These are phyloP conservation scores for Marronus borbonicus DNA, from an alignment of 2,888 invertebrate species.

Conservation along the genomic window DNA sequence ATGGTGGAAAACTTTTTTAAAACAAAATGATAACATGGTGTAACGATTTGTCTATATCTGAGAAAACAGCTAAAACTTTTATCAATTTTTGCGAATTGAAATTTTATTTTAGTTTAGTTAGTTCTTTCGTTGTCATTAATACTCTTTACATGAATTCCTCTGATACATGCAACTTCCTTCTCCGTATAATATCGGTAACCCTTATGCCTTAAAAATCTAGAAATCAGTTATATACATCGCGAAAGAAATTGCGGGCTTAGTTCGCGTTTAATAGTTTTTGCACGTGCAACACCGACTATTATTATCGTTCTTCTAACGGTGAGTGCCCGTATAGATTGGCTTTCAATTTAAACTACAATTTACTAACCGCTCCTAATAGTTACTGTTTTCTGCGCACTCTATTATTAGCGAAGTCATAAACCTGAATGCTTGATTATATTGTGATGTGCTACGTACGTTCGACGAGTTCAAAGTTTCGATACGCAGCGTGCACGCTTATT, in stretches of 20 bases:
- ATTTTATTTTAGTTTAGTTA: no score
- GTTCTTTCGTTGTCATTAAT: no score
- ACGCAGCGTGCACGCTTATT: neutral
- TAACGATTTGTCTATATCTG: no score
- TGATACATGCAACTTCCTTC: no score
- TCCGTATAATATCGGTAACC: no score
- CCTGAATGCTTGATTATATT: constrained; percentile 39
- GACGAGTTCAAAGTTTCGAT: constrained; percentile 3
- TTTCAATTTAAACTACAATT: constrained; percentile 45
- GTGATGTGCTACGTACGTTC: neutral
- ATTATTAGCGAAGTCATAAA: constrained; percentile 45
- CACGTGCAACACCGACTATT: constrained; percentile 33
- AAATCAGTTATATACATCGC: no score
- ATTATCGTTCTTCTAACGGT: constrained; percentile 36
- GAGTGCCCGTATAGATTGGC: constrained; percentile 33
- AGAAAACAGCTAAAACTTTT: no score
- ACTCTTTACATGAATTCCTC: no score
- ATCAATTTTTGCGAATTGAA: no score
- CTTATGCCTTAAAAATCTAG: no score
- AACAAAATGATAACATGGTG: no score
- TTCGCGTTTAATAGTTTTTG: constrained; percentile 28
- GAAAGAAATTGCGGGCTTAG: neutral
- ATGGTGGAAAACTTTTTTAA: no score
- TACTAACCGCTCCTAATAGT: constrained; percentile 37
- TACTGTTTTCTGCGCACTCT: constrained; percentile 25